A percentile compares a stretch with the other conserved stretches of the same genome.
Evolutionary conservation across 2,113 vertebrate genomes (phyloP).

Genomic region (Pionites leucogaster): DNA sequence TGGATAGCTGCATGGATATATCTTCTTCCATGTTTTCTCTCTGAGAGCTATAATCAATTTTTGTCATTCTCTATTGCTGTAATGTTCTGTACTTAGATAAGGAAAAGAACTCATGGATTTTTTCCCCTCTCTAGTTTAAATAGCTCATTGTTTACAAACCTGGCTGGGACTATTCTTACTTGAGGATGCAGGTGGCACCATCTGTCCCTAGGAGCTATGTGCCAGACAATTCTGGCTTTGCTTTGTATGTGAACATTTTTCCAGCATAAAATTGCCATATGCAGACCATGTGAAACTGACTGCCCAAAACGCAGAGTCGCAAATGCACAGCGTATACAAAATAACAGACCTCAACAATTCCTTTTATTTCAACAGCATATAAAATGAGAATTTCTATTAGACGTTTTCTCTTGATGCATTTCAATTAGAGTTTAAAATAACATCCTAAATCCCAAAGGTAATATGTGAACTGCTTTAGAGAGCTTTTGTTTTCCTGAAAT

Average conservation of each 20-base stretch:
- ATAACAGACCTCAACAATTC: neutral
- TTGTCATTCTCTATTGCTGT: neutral
- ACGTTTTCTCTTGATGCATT: neutral
- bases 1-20: neutral
- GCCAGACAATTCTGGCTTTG: slow-evolving; percentile 51
- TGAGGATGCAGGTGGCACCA: slow-evolving; percentile 53
- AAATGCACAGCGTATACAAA: neutral
- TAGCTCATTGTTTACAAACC: slow-evolving; percentile 61
- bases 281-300: slow-evolving; percentile 20
- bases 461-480: neutral
- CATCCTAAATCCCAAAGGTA: neutral
- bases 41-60: neutral
- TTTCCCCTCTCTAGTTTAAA: neutral
- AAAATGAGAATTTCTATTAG: neutral
- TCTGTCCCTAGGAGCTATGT: slow-evolving; percentile 39
- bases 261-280: slow-evolving; percentile 44
- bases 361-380: neutral
- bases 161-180: slow-evolving; percentile 16
- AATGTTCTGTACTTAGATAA: neutral
- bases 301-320: neutral
- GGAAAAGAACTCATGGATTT: neutral
- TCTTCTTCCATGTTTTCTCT: neutral
- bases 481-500: neutral
- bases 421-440: neutral
- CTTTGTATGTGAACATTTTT: slow-evolving; percentile 36